phyloP scores from a whole-genome alignment of 1,140 invertebrate genomes.

The Adelges cooleyi region DNA sequence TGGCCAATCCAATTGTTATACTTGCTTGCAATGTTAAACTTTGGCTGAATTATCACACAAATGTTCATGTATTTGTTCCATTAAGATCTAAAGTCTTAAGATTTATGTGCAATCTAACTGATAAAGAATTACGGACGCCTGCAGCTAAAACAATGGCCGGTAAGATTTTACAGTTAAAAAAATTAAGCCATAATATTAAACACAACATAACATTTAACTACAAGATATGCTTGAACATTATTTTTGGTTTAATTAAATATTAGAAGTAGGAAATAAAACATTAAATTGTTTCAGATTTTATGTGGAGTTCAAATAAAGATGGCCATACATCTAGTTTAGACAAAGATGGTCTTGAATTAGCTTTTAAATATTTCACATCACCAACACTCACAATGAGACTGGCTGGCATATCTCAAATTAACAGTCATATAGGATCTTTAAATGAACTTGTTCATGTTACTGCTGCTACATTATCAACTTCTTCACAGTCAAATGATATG shows the following conservation, averaged over 20 bases:
- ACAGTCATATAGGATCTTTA: conserved; percentile 80
- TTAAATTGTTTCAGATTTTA: conserved; percentile 60
- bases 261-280: too few species aligned
- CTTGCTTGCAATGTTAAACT: conserved; percentile 83
- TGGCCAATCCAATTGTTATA: conserved; percentile 81
- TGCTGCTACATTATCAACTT: conserved; percentile 4
- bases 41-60: conserved; percentile 85
- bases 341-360: conserved; percentile 74
- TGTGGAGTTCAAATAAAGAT: conserved; percentile 88
- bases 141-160: conserved; percentile 83
- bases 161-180: conserved; percentile 37
- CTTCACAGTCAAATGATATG: conserved; percentile 54
- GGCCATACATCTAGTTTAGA: conserved; percentile 77
- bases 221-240: too few species aligned
- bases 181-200: too few species aligned
- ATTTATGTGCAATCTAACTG: conserved; percentile 85
- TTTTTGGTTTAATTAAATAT: too few species aligned
- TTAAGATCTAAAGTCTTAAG: conserved; percentile 70
- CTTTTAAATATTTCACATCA: conserved; percentile 90
- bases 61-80: conserved; percentile 76
- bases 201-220: too few species aligned
- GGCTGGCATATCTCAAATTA: conserved; percentile 85
- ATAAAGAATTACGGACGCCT: conserved; percentile 74
- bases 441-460: conserved; percentile 68
- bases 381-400: conserved; percentile 84